phyloP scores from a whole-genome alignment of 2,888 invertebrate species.

The Pollenia griseotomentosa region DNA sequence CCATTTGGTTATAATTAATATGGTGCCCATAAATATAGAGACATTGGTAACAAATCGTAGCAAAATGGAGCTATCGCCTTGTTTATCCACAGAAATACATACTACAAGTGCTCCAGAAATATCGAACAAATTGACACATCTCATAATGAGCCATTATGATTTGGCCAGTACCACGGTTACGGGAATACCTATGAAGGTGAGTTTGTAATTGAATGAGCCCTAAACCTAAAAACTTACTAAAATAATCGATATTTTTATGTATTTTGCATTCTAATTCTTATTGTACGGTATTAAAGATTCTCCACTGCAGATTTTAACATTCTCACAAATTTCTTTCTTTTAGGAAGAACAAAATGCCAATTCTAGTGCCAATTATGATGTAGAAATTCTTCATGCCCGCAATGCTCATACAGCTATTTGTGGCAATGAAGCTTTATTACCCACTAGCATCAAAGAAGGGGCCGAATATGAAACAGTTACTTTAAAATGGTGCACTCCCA shows the following conservation, averaged over 20 bases:
- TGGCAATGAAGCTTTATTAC: conserved; percentile 86
- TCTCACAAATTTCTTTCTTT: background rate
- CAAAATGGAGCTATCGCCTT: conserved; percentile 89
- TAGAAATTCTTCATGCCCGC: conserved; percentile 96
- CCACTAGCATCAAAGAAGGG: conserved; percentile 89
- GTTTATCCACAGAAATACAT: conserved; percentile 91
- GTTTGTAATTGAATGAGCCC: too few relatives aligned
- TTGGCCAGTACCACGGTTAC: conserved; percentile 98
- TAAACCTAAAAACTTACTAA: conserved; percentile 85
- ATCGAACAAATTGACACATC: conserved; percentile 89
- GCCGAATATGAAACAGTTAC: conserved; percentile 92
- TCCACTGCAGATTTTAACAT: too few relatives aligned
- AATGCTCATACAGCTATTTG: conserved; percentile 93
- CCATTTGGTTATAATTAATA: conserved; percentile 95
- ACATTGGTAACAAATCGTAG: conserved; percentile 90
- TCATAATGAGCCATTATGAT: conserved; percentile 94
- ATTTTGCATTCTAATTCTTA: too few relatives aligned
- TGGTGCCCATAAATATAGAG: conserved; percentile 92
- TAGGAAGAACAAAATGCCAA: conserved; percentile 98
- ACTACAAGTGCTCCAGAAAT: conserved; percentile 90
- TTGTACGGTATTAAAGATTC: background rate
- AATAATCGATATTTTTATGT: background rate
- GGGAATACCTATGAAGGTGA: conserved; percentile 98
- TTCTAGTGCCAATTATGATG: conserved; percentile 99
- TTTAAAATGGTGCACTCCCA: conserved; percentile 98